phyloP scores from a whole-genome alignment of 2,797 vertebrate species.

The Odontamblyopus rebecca region DNA sequence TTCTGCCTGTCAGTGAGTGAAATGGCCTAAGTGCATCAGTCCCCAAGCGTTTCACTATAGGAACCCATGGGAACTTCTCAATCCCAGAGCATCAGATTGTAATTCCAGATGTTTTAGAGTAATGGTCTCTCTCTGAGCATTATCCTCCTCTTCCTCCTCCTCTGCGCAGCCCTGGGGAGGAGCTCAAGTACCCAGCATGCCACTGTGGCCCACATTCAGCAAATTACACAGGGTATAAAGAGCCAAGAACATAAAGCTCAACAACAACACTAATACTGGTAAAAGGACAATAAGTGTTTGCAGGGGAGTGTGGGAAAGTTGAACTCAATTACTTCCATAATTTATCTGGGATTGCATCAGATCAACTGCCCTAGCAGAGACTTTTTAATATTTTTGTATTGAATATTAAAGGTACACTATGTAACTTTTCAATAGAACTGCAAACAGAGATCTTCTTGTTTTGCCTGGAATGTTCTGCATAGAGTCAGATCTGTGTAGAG shows the following conservation, averaged over 20 bases:
- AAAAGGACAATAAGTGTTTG: conserved; percentile 24
- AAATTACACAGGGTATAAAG: conserved; percentile 44
- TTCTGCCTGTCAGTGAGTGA: conserved; percentile 60
- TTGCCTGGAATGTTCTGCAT: background rate
- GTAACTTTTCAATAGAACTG: background rate
- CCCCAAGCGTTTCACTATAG: conserved; percentile 43
- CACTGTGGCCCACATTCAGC: conserved; percentile 50
- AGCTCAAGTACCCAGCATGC: conserved; percentile 48
- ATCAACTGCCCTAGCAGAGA: background rate
- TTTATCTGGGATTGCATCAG: background rate
- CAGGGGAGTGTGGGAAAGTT: conserved; percentile 11
- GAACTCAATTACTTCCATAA: conserved; percentile 9
- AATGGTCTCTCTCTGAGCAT: conserved; percentile 70
- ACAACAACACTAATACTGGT: conserved; percentile 24
- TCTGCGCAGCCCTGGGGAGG: conserved; percentile 52
- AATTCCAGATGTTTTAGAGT: conserved; percentile 76
- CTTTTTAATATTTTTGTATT: background rate
- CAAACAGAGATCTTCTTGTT: background rate
- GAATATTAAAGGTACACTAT: background rate
- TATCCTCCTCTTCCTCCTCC: conserved; percentile 51
- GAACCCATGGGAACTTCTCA: conserved; percentile 56
- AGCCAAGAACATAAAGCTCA: conserved; percentile 30
- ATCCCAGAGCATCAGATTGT: conserved; percentile 60
- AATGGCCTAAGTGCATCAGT: conserved; percentile 67
- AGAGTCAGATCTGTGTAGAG: background rate